Evolutionary conservation across 2,797 vertebrate genomes (phyloP).

Genomic region (Megalops cyprinoides): DNA sequence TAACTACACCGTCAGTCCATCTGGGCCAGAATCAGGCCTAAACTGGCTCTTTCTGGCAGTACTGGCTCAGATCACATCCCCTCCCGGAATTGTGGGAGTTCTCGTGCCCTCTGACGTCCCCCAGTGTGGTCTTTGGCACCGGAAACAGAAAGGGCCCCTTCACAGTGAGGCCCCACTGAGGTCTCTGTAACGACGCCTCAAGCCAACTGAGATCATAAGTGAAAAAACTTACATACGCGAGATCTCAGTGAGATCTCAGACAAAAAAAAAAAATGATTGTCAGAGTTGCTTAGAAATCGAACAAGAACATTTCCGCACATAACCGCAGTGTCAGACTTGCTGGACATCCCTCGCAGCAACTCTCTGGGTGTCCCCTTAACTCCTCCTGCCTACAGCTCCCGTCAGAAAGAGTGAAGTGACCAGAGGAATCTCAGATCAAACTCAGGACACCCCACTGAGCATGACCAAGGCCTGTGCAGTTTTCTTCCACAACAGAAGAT

Average conservation of each 20-base stretch:
- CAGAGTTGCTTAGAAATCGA: constrained; percentile 9
- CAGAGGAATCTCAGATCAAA: constrained; percentile 10
- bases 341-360: not conserved
- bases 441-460: constrained; percentile 5
- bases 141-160: not conserved
- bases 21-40: not conserved
- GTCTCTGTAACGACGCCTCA: not conserved
- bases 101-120: not conserved
- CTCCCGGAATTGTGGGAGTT: constrained; percentile 16
- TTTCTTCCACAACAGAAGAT: not conserved
- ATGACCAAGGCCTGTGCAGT: not conserved
- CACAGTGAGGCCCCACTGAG: not conserved
- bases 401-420: constrained; percentile 6
- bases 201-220: constrained; percentile 5
- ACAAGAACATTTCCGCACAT: constrained; percentile 9
- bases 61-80: not conserved
- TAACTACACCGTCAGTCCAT: not conserved
- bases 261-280: constrained; percentile 10
- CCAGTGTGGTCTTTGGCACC: constrained; percentile 5
- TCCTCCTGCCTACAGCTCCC: not conserved
- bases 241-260: too few species aligned
- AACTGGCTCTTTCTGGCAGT: constrained; percentile 16
- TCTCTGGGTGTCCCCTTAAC: not conserved
- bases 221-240: constrained; percentile 9
- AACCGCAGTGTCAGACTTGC: constrained; percentile 11